A percentile compares a stretch with the other conserved stretches of the same genome.
phyloP scores from a whole-genome alignment of 2,113 vertebrate genomes.

The Microcebus ravelobensis region DNA sequence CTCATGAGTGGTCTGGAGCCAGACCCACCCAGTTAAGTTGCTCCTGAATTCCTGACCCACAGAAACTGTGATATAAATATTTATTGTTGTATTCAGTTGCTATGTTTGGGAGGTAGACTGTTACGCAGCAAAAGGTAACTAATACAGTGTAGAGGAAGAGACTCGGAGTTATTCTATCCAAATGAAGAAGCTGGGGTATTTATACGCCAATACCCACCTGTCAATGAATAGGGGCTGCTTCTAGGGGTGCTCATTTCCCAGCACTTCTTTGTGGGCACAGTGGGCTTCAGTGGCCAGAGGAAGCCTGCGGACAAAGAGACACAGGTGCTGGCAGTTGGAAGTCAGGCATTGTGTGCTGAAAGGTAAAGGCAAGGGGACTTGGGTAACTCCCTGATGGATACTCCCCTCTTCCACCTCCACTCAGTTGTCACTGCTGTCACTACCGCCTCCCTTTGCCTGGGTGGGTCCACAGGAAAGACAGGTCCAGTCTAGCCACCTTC shows the following conservation, averaged over 20 bases:
- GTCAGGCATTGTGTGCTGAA: neutral
- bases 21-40: neutral
- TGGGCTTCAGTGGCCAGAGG: neutral
- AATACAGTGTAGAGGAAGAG: neutral
- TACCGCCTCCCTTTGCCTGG: neutral
- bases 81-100: neutral
- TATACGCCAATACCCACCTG: neutral
- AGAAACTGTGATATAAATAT: neutral
- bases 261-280: neutral
- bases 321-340: neutral
- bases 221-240: neutral
- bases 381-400: neutral
- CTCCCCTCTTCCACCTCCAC: neutral
- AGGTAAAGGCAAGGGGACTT: neutral
- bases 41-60: neutral
- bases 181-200: neutral
- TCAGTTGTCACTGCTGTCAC: neutral
- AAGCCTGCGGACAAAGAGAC: neutral
- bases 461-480: neutral
- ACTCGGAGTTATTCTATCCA: neutral
- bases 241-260: neutral
- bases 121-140: neutral
- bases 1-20: neutral
- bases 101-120: neutral
- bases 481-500: neutral